Base-by-base conservation (phyloP, 2,113 vertebrate species). In the Periophthalmodon schlosseri region DNA sequence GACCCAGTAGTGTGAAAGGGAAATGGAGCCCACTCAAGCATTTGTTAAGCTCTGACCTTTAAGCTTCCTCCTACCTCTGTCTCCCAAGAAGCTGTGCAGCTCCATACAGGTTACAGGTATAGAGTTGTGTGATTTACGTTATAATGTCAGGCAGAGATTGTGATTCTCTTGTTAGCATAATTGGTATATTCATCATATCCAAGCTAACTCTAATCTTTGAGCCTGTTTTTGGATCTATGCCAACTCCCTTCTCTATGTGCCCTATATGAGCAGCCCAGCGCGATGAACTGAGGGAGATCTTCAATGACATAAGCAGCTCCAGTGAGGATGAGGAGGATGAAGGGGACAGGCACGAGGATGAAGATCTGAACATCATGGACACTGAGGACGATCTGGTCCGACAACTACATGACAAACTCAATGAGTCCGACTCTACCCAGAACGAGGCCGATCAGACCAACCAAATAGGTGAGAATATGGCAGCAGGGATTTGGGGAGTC, bases 351-450 rank as follows among this genome's bases (percentile, higher is more conserved):
- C 94, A 96, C 0, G 94, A 97, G 0, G 95, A 97, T 0, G 96
- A 98, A 76, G 94, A 96, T 76, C 92, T 99, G 75, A 99, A 99
- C 77, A 97, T 99, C 82, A 95, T 99, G 86, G 94, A 95, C 88
- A 94, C 93, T 0, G 96, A 99, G 77, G 95, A 97, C 1, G 95
- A 95, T 84, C 83, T 96, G 86, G 95, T 96, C 81, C 92, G 93
- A 77, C 93, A 95, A 52, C 91, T 96, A 56, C 95, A 96, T 58
- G 94, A 95, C 75, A 96, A 95, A 63, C 92, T 96, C 52, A 91
- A 85, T 36, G 95, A 96, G 88, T 94, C 90, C 0, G 92, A 93
- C 74, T 93, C 93, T 21, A 91, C 91, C 23, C 93, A 94, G 46
- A 89, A 94, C 60, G 93, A 95, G 81, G 93, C 93, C 0, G 94